Evolutionary conservation across 1,140 invertebrate genomes (phyloP).

Genomic region (Helicoverpa armigera): DNA sequence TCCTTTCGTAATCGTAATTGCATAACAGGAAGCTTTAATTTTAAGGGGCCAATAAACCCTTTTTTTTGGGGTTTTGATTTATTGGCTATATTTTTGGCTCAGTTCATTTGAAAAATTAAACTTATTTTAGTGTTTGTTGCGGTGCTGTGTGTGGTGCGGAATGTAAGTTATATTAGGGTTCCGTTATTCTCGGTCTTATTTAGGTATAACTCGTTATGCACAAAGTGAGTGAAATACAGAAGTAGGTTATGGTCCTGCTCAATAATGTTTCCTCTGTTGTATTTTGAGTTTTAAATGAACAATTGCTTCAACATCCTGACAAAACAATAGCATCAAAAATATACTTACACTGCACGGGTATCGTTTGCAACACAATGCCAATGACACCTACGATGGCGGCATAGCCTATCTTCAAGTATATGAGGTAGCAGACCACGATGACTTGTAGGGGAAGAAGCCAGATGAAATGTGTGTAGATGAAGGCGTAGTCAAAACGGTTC

Average conservation of each 20-base stretch:
- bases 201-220: too few species aligned
- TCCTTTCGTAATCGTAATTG: conserved; percentile 16
- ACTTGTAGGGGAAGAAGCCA: conserved; percentile 92
- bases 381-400: conserved; percentile 91
- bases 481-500: conserved; percentile 89
- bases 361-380: conserved; percentile 88
- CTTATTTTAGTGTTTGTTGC: too few species aligned
- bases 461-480: conserved; percentile 89
- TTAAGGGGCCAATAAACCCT: neutral
- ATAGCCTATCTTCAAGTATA: conserved; percentile 91
- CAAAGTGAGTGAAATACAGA: too few species aligned
- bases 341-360: conserved; percentile 89
- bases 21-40: conserved; percentile 16
- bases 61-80: neutral
- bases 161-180: too few species aligned
- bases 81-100: neutral
- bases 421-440: conserved; percentile 89
- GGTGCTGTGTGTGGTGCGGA: too few species aligned
- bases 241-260: neutral
- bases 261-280: neutral
- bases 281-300: conserved; percentile 5
- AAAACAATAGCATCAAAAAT: conserved; percentile 31
- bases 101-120: neutral
- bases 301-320: conserved; percentile 24
- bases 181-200: too few species aligned